phyloP scores from a whole-genome alignment of 2,113 vertebrate species.

The Dendrocopos noguchii region DNA sequence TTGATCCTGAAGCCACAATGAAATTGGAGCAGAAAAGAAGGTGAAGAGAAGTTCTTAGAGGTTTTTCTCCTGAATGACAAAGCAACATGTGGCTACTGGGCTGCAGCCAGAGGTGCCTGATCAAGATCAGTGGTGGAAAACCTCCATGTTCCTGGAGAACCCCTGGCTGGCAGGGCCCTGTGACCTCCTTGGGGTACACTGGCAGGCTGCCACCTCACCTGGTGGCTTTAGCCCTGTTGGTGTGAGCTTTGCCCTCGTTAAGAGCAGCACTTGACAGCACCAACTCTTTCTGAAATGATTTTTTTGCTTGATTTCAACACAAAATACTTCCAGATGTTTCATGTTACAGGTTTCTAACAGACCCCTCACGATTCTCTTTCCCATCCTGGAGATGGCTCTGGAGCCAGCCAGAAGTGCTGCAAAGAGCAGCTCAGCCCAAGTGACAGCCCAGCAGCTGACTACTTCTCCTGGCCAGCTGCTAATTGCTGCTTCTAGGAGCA shows the following conservation, averaged over 20 bases:
- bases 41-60: background rate
- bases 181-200: background rate
- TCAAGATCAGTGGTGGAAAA: background rate
- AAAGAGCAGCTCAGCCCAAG: background rate
- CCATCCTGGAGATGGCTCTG: background rate
- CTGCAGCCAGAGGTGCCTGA: background rate
- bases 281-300: background rate
- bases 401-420: background rate
- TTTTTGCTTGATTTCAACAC: background rate
- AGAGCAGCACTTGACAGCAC: background rate
- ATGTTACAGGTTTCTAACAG: no score
- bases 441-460: background rate
- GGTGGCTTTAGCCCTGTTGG: background rate
- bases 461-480: background rate
- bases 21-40: background rate
- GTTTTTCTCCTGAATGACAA: background rate
- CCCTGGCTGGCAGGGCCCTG: background rate
- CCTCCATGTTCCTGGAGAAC: background rate
- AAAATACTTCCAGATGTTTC: rapidly evolving
- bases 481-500: background rate
- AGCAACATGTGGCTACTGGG: background rate
- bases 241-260: slow-evolving; percentile 10
- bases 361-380: rapidly evolving
- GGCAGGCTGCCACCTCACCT: background rate
- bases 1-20: background rate